Evolutionary conservation across 2,888 invertebrate genomes (phyloP).

Genomic region (Punctoribates punctum): DNA sequence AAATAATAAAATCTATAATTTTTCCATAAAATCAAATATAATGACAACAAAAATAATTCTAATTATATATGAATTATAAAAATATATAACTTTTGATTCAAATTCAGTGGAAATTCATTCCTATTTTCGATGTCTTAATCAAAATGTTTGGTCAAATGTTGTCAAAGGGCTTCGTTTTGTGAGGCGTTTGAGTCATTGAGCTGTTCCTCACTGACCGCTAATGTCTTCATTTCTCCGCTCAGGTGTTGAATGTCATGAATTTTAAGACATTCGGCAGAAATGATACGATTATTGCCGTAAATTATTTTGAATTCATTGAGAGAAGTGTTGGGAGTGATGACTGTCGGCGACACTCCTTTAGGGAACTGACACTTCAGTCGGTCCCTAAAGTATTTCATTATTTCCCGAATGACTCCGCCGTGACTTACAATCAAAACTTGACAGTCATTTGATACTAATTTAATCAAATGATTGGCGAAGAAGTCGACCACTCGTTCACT

Average conservation of each 20-base stretch:
- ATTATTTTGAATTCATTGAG: constrained; percentile 37
- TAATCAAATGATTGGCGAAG: constrained; percentile 22
- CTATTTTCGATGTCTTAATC: too few species aligned
- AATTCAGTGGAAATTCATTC: too few species aligned
- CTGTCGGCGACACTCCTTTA: not conserved
- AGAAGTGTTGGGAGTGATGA: constrained; percentile 42
- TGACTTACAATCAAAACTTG: constrained; percentile 42
- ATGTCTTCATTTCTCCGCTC: constrained; percentile 8
- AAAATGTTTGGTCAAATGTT: not conserved
- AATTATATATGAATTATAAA: too few species aligned
- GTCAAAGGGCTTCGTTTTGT: constrained; percentile 2
- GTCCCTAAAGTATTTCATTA: constrained; percentile 36
- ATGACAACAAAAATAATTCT: too few species aligned
- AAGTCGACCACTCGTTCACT: constrained; percentile 36
- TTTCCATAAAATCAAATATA: too few species aligned
- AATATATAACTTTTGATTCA: too few species aligned
- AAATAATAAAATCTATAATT: too few species aligned
- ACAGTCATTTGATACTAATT: not conserved
- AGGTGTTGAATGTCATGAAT: constrained; percentile 41
- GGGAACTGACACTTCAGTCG: constrained; percentile 10
- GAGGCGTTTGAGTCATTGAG: constrained; percentile 20
- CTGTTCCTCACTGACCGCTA: constrained; percentile 39
- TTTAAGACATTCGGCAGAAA: constrained; percentile 36
- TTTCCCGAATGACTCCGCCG: constrained; percentile 44
- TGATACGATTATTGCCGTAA: not conserved